These are phyloP conservation scores for Pipistrellus nathusii DNA, from an alignment of 2,797 vertebrate species.

Conservation along the genomic window DNA sequence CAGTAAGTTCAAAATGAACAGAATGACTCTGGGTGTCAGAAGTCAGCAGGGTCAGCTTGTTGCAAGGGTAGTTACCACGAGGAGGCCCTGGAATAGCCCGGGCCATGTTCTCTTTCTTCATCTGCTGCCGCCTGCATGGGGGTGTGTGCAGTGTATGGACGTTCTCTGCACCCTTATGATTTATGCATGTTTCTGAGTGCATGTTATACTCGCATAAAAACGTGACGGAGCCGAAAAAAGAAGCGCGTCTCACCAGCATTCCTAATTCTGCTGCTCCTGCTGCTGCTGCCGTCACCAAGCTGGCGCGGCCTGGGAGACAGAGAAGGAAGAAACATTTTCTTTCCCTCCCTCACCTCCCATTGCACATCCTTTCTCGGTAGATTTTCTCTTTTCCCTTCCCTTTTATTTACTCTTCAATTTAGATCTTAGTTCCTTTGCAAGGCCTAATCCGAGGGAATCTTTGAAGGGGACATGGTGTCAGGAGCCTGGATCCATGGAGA, in stretches of 20 bases:
- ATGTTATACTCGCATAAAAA: conserved; percentile 9
- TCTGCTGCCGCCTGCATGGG: not conserved
- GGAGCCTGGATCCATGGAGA: not conserved
- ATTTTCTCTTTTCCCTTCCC: not conserved
- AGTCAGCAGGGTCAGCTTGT: not conserved
- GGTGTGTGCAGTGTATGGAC: not conserved
- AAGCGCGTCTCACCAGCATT: not conserved
- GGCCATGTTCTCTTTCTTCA: not conserved
- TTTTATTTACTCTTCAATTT: not conserved
- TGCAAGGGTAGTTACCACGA: not conserved
- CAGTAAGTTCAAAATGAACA: not conserved
- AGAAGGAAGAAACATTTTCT: not conserved
- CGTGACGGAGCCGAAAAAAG: not conserved
- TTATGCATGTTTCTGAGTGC: not conserved
- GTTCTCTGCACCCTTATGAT: not conserved
- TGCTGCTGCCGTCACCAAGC: not conserved
- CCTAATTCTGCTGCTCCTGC: not conserved
- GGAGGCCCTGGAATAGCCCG: too few species aligned
- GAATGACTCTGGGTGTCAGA: not conserved
- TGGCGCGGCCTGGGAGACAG: not conserved
- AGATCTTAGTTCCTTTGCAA: conserved; percentile 19
- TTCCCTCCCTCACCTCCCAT: not conserved
- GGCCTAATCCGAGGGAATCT: not conserved
- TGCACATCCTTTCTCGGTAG: not conserved
- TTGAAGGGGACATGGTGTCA: not conserved